Evolutionary conservation across 1,140 invertebrate species (phyloP), one percentile per base, ranked within the genome.

Genomic region (Latrodectus geometricus): DNA sequence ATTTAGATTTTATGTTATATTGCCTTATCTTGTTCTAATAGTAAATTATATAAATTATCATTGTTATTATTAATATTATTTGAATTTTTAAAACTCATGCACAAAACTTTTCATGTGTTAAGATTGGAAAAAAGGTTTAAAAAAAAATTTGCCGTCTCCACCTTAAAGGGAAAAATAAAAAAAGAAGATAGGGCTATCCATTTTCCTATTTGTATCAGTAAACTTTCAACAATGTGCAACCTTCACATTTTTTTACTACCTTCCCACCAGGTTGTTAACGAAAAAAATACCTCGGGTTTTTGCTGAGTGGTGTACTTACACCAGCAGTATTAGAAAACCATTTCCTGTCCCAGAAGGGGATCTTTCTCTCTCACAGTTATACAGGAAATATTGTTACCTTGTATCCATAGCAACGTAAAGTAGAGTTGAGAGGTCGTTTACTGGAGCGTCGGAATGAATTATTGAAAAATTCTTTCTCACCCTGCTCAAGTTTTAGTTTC

Each of bases 351-450:
- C 69, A 82, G 70, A 73, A 70, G 78, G 78, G 78, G 70, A 48
- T 74, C 80, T 17, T 48, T 70, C 17, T 4, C 54, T 14, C 54
- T 70, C 70, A 50, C 66, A 66, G n/a, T 35, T 35, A 35, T 35
- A 35, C 61, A 66, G 74, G 74, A 61, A 56, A 21, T 35, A 76
- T 76, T 61, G 54, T n/a, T 68, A 78, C 65, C 52, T 80, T 21
- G 78, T 80, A 68, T 14, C 52, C 70, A 49, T 73, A 49, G 70
- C 23, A 21, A 73, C 70, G 48, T 61, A 52, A 54, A 82, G 70
- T 20, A 20, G 68, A 82, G 80, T 82, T 82, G 80, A 74, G 80
- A 73, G 69, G 80, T 82, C 68, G 50, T 74, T 82, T 82, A 82
- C 80, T 82, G 66, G 69, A 48, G 70, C 80, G 73, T 82, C 69